Conservation (phyloP, 2,888 invertebrate genomes). For the Drosophila setosimentum region DNA sequence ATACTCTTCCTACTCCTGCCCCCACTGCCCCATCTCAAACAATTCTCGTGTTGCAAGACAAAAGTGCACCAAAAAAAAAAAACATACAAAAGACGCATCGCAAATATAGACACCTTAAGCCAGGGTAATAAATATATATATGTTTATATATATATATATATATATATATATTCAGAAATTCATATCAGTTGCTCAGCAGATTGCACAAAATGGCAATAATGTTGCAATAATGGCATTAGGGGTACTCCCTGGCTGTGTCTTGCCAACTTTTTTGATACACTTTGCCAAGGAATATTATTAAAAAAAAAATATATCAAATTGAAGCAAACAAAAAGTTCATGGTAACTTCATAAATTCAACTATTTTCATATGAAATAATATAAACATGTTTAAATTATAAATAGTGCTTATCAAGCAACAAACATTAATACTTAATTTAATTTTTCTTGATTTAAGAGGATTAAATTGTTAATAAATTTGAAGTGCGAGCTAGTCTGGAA, state of each 20-base stretch:
- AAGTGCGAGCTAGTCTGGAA: too few relatives aligned
- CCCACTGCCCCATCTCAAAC: slow-evolving; percentile 12
- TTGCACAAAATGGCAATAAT: slow-evolving; percentile 63
- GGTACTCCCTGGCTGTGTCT: slow-evolving; percentile 17
- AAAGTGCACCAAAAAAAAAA: slow-evolving; percentile 19
- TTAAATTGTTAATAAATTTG: too few relatives aligned
- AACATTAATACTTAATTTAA: too few relatives aligned
- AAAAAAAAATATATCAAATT: not conserved
- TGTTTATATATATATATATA: slow-evolving; percentile 5
- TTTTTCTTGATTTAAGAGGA: too few relatives aligned
- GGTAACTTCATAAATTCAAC: fast-evolving
- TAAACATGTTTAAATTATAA: too few relatives aligned
- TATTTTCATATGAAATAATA: too few relatives aligned
- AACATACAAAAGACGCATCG: slow-evolving; percentile 4
- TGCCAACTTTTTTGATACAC: slow-evolving; percentile 21
- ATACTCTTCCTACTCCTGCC: not conserved
- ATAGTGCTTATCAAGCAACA: too few relatives aligned
- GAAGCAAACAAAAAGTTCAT: not conserved
- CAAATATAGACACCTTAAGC: not conserved
- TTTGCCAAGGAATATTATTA: not conserved
- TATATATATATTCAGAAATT: not conserved
- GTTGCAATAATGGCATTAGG: slow-evolving; percentile 47
- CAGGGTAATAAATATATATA: slow-evolving; percentile 3
- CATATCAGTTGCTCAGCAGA: slow-evolving; percentile 64
- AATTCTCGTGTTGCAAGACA: slow-evolving; percentile 46